Evolutionary conservation across 2,797 vertebrate genomes (phyloP), one percentile per base, ranked within the genome.

Genomic region (Rallus crepitans): DNA sequence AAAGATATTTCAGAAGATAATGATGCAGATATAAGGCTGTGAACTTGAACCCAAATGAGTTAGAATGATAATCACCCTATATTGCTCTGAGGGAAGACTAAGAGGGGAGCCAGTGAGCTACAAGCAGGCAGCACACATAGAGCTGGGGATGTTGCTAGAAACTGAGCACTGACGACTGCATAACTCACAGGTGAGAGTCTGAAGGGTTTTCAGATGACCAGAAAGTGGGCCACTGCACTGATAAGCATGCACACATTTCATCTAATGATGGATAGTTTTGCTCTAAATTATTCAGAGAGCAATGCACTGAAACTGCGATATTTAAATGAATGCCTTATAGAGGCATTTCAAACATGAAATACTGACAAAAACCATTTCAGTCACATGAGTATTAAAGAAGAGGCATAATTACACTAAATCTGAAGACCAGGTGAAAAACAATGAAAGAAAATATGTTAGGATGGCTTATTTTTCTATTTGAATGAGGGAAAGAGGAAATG

Each of bases 1-100:
- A 8, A n/a, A 86, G 90, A 39, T 48, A 85, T 71, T 87, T 82
- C 71, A 78, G 70, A 86, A 68, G 16, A 70, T n/a, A 82, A 87
- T 8, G 56, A 60, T 47, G 57, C 33, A 63, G 45, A 50, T 25
- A 7, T n/a, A 85, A 79, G 73, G 21, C 61, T 61, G 40, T 92
- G 82, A 72, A 37, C 24, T 93, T 19, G 6, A 73, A 53, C 33
- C 31, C 56, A 80, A 77, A 90, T 47, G 60, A 50, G 20, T 61
- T 7, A 40, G 71, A 60, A 90, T 77, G 66, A 53, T 16, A 82
- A 89, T 33, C 37, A 53, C 14, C 14, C 4, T 14, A 12, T 4
- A 1, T 7, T 80, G 21, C 45, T 84, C 68, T 59, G 60, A 63
- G 39, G 25, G 39, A 72, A 84, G n/a, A 45, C 30, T 40, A 37